Percentiles rank a stretch among this genome's conserved stretches.
These are phyloP conservation scores for Ptychobarbus kaznakovi DNA, from an alignment of 2,797 vertebrate species.

Conservation along the genomic window DNA sequence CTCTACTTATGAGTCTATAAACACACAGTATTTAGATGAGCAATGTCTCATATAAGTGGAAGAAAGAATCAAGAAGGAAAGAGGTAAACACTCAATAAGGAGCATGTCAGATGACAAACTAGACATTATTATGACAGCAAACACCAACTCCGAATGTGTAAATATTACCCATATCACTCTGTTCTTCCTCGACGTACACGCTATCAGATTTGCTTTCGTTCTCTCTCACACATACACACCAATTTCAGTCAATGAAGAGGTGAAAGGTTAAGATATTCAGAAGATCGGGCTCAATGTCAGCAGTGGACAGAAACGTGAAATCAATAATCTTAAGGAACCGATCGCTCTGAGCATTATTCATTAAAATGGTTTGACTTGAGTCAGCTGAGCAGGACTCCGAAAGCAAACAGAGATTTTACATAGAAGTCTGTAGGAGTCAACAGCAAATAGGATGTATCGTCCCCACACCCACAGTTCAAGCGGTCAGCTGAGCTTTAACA, in stretches of 20 bases:
- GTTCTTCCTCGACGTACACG: conserved; percentile 46
- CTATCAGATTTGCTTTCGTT: conserved; percentile 13
- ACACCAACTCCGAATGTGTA: conserved; percentile 55
- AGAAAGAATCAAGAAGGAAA: conserved; percentile 9
- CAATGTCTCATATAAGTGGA: not conserved
- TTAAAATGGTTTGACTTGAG: conserved; percentile 21
- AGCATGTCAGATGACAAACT: conserved; percentile 27
- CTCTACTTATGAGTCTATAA: not conserved
- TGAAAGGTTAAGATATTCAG: conserved; percentile 36
- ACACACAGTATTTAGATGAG: not conserved
- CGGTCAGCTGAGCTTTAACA: conserved; percentile 28
- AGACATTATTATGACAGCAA: conserved; percentile 64
- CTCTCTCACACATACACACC: conserved; percentile 2
- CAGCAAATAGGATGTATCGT: conserved; percentile 29
- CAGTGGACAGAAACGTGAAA: not conserved
- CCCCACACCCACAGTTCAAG: conserved; percentile 10
- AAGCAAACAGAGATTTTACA: conserved; percentile 27
- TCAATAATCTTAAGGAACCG: not conserved
- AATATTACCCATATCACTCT: conserved; percentile 58
- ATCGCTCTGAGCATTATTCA: not conserved
- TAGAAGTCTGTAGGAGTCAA: not conserved
- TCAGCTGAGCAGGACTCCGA: conserved; percentile 16
- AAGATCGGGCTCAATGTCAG: not conserved
- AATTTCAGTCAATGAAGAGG: conserved; percentile 5
- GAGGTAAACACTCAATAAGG: conserved; percentile 17